These are phyloP conservation scores for Hyposmocoma kahamanoa DNA, from an alignment of 1,140 invertebrate species.

Conservation along the genomic window DNA sequence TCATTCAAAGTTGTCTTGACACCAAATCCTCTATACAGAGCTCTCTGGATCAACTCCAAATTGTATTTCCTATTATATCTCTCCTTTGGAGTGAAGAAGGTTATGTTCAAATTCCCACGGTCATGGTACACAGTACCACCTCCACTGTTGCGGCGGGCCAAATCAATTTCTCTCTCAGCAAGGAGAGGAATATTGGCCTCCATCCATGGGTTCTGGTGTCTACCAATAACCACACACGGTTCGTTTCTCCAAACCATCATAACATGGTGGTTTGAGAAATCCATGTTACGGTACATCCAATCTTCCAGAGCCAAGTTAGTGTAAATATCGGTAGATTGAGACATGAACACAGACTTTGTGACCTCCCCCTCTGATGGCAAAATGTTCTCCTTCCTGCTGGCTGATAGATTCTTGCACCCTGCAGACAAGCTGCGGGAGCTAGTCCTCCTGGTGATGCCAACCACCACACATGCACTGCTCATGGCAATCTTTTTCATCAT, in stretches of 20 bases:
- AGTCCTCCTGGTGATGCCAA: conserved; percentile 49
- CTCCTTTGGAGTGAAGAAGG: conserved; percentile 88
- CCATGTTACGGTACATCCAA: conserved; percentile 91
- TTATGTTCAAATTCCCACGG: conserved; percentile 92
- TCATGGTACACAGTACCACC: conserved; percentile 98
- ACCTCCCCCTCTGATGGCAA: conserved; percentile 69
- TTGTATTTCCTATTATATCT: conserved; percentile 89
- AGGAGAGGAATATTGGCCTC: conserved; percentile 86
- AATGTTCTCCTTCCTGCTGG: conserved; percentile 37
- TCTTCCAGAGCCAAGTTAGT: conserved; percentile 95
- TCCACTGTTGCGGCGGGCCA: conserved; percentile 94
- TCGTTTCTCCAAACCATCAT: conserved; percentile 93
- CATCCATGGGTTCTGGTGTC: conserved; percentile 97
- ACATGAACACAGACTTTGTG: conserved; percentile 92
- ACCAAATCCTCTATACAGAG: conserved; percentile 85
- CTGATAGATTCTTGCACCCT: conserved; percentile 24
- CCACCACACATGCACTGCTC: conserved; percentile 46
- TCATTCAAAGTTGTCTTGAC: conserved; percentile 83
- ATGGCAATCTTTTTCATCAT: conserved; percentile 58
- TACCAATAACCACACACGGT: conserved; percentile 95
- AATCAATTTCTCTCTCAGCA: conserved; percentile 76
- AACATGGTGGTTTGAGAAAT: conserved; percentile 87
- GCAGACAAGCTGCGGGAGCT: conserved; percentile 45
- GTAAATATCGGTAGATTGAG: conserved; percentile 91
- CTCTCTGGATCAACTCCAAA: conserved; percentile 86